phyloP scores from a whole-genome alignment of 2,797 vertebrate species.

The Phoeniculus purpureus region DNA sequence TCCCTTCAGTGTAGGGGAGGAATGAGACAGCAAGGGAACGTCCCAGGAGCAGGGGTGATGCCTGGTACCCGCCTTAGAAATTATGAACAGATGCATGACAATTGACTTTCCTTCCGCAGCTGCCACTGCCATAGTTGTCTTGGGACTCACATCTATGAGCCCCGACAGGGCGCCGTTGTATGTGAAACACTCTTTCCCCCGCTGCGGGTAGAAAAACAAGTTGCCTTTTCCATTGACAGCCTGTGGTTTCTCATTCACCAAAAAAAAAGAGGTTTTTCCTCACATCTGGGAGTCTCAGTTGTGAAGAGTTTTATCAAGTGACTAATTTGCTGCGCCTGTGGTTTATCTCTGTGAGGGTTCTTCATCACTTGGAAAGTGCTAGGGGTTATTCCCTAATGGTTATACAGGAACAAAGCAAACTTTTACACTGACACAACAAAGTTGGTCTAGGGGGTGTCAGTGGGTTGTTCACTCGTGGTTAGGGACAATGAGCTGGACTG shows the following conservation, averaged over 20 bases:
- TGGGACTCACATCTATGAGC: conserved; percentile 38
- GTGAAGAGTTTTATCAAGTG: conserved; percentile 54
- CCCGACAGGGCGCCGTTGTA: fast-evolving
- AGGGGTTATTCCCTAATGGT: conserved; percentile 68
- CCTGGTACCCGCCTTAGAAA: background rate
- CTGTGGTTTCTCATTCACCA: conserved; percentile 72
- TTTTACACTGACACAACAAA: conserved; percentile 24
- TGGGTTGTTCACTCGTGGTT: conserved; percentile 59
- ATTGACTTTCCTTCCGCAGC: background rate
- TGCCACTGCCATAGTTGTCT: background rate
- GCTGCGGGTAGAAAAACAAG: conserved; percentile 12
- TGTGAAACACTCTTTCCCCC: conserved; percentile 47
- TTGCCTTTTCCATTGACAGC: conserved; percentile 74
- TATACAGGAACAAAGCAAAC: conserved; percentile 48
- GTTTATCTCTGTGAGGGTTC: conserved; percentile 48
- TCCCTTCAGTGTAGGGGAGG: background rate
- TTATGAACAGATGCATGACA: background rate
- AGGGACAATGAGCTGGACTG: conserved; percentile 23
- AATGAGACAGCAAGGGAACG: background rate
- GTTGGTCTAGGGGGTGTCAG: conserved; percentile 57
- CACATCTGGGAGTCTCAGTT: background rate
- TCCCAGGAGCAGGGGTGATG: background rate
- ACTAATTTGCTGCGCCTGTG: conserved; percentile 55
- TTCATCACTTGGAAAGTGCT: conserved; percentile 71
- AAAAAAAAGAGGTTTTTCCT: conserved; percentile 53